These are phyloP conservation scores for Brachymystax lenok DNA, from an alignment of 2,797 vertebrate genomes.

Conservation along the genomic window DNA sequence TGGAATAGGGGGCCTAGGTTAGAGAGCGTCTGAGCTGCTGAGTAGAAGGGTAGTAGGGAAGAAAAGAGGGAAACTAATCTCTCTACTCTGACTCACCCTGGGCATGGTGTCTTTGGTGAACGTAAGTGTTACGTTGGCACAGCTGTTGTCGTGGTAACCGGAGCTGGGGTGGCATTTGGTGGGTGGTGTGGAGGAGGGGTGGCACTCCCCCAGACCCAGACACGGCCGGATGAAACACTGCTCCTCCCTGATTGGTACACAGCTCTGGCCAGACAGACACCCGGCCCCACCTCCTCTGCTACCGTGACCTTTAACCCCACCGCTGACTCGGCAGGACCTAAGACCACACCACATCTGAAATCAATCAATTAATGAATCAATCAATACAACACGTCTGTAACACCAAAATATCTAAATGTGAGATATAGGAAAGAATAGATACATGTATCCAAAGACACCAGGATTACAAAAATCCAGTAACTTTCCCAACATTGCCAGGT, in stretches of 20 bases:
- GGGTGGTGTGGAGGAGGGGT: conserved; percentile 81
- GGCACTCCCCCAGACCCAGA: conserved; percentile 84
- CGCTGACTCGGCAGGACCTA: conserved; percentile 78
- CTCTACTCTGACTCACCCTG: conserved; percentile 74
- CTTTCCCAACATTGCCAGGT: too few species aligned
- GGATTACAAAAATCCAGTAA: too few species aligned
- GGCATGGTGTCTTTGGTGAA: conserved; percentile 95
- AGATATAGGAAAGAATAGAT: too few species aligned
- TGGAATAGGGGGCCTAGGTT: too few species aligned
- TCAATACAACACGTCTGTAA: not conserved
- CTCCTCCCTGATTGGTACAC: conserved; percentile 84
- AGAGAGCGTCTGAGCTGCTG: too few species aligned
- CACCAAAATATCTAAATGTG: not conserved
- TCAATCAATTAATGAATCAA: not conserved
- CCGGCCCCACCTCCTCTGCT: conserved; percentile 32
- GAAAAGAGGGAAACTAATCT: conserved; percentile 34
- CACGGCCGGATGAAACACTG: conserved; percentile 93
- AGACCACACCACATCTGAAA: conserved; percentile 93
- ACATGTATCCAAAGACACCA: too few species aligned
- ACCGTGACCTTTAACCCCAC: conserved; percentile 71
- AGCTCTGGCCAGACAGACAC: conserved; percentile 85
- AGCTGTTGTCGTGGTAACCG: conserved; percentile 89
- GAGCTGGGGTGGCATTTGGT: conserved; percentile 87
- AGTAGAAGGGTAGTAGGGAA: not conserved
- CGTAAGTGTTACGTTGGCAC: conserved; percentile 95